A percentile compares a stretch with the other conserved stretches of the same genome.
Conservation (phyloP, 2,113 vertebrate species). For the Ploceus nigricollis region DNA sequence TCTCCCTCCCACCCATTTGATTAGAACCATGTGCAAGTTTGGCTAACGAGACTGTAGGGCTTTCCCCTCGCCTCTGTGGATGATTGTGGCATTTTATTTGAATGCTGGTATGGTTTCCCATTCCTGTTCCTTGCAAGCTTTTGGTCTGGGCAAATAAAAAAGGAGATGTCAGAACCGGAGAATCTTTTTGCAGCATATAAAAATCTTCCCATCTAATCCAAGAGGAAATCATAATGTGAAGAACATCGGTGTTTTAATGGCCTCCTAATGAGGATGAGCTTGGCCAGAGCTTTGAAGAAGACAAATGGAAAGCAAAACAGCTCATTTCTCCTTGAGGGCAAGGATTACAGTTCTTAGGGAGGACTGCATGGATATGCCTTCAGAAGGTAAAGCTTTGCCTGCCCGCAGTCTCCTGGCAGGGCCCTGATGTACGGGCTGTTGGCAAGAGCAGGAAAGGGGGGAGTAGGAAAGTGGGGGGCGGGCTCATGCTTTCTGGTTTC, state of each 20-base stretch:
- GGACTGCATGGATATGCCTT: not conserved
- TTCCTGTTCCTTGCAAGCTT: not conserved
- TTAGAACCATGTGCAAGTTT: slow-evolving; percentile 59
- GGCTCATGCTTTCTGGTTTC: not conserved
- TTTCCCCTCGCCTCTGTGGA: slow-evolving; percentile 1
- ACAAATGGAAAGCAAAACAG: slow-evolving; percentile 1
- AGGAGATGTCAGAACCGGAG: not conserved
- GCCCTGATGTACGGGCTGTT: not conserved
- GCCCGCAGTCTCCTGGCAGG: not conserved
- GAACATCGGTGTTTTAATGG: slow-evolving; percentile 3
- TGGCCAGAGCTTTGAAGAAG: slow-evolving; percentile 43
- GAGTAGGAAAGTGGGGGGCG: not conserved
- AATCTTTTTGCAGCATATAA: slow-evolving; percentile 1
- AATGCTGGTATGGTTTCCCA: not conserved
- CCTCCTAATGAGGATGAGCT: slow-evolving; percentile 26
- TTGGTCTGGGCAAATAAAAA: slow-evolving; percentile 31
- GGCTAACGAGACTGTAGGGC: slow-evolving; percentile 49
- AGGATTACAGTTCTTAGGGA: not conserved
- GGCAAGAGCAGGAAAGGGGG: not conserved
- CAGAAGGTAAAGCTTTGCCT: not conserved
- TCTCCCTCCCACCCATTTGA: slow-evolving; percentile 54
- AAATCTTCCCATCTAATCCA: slow-evolving; percentile 21
- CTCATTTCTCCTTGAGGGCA: slow-evolving; percentile 22
- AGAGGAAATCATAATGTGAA: slow-evolving; percentile 23
- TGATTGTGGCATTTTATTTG: slow-evolving; percentile 49